phyloP scores from a whole-genome alignment of 1,140 invertebrate genomes.

The Drosophila ambigua region DNA sequence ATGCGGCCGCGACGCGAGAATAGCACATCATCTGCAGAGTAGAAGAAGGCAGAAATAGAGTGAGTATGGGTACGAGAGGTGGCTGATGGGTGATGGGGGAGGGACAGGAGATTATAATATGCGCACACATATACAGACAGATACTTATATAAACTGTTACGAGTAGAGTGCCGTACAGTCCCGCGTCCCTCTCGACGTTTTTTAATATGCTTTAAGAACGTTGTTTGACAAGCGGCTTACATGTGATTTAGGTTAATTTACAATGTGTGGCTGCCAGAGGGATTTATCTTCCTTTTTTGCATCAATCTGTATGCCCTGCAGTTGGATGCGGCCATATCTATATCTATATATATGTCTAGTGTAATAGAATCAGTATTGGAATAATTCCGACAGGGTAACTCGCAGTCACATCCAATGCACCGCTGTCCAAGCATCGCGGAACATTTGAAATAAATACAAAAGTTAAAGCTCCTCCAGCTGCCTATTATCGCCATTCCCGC shows the following conservation, averaged over 20 bases:
- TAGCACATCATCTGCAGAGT: conserved; percentile 84
- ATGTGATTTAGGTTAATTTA: conserved; percentile 77
- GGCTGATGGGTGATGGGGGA: conserved; percentile 44
- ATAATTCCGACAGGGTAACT: too few relatives aligned
- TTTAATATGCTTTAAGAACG: conserved; percentile 75
- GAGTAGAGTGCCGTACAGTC: conserved; percentile 17
- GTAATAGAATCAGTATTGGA: background rate
- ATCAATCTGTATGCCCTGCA: conserved; percentile 3
- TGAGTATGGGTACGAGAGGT: conserved; percentile 2
- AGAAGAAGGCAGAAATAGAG: background rate
- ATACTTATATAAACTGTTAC: conserved; percentile 23
- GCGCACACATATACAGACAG: conserved; percentile 15
- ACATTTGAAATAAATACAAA: conserved; percentile 5
- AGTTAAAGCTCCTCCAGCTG: conserved; percentile 38
- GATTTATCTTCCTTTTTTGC: conserved; percentile 18
- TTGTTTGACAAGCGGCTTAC: conserved; percentile 76
- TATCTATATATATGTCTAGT: too few relatives aligned
- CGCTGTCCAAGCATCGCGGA: conserved; percentile 2
- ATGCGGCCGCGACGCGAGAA: conserved; percentile 85
- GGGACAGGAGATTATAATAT: conserved; percentile 48
- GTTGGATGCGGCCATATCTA: background rate
- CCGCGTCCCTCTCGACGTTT: conserved; percentile 47
- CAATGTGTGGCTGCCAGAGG: conserved; percentile 44
- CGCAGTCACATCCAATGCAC: too few relatives aligned
- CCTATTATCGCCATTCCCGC: conserved; percentile 45